Conservation (phyloP, 2,888 invertebrate species). For the Rutpela maculata region DNA sequence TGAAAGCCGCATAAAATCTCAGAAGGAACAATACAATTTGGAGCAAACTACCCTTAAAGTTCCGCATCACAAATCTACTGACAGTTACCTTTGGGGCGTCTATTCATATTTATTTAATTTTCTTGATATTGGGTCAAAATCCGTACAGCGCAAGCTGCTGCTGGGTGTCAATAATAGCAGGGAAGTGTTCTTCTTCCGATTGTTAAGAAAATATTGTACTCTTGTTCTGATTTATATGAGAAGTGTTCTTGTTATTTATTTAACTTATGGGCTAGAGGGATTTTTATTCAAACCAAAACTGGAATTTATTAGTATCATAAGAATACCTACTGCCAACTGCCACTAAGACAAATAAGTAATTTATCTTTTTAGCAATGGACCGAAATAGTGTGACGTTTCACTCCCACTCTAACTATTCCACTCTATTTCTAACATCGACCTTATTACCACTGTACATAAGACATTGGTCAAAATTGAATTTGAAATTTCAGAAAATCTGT, state of each 20-base stretch:
- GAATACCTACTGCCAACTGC: too few species aligned
- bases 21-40: conserved; percentile 60
- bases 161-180: conserved; percentile 16
- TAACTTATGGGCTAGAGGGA: conserved; percentile 13
- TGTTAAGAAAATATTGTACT: conserved; percentile 41
- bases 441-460: too few species aligned
- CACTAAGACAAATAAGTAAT: too few species aligned
- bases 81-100: conserved; percentile 40
- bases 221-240: conserved; percentile 47
- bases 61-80: conserved; percentile 48
- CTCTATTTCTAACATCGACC: too few species aligned
- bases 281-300: neutral
- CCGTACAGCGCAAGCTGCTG: conserved; percentile 41
- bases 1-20: conserved; percentile 64
- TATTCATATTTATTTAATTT: conserved; percentile 33
- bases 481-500: too few species aligned
- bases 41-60: conserved; percentile 59
- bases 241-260: conserved; percentile 36
- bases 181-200: conserved; percentile 43
- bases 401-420: too few species aligned
- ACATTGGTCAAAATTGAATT: too few species aligned
- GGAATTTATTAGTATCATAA: conserved; percentile 4
- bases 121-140: conserved; percentile 27
- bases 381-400: too few species aligned
- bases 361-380: too few species aligned